phyloP scores from a whole-genome alignment of 2,113 vertebrate genomes.

The Urocynchramus pylzowi region DNA sequence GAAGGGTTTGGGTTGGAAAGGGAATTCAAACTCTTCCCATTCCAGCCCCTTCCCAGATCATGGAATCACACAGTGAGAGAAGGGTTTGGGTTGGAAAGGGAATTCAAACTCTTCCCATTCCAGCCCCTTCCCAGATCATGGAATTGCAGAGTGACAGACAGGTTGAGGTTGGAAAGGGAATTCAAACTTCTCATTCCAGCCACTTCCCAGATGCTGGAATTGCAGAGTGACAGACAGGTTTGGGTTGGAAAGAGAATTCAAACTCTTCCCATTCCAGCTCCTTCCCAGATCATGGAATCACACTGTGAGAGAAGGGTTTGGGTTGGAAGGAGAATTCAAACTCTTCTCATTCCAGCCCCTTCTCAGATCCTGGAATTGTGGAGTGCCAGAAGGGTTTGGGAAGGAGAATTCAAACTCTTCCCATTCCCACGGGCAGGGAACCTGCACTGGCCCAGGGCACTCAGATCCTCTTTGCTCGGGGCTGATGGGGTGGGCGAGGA shows the following conservation, averaged over 20 bases:
- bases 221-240: neutral
- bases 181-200: neutral
- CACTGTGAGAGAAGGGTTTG: neutral
- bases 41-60: neutral
- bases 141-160: accelerated
- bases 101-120: neutral
- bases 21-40: neutral
- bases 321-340: too few relatives aligned
- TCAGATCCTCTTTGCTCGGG: neutral
- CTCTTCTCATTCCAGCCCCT: too few relatives aligned
- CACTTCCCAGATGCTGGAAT: neutral
- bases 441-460: neutral
- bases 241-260: neutral
- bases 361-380: neutral
- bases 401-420: too few relatives aligned
- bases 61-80: neutral
- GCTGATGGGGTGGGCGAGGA: accelerated
- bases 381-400: neutral
- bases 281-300: neutral
- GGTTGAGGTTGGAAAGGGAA: neutral
- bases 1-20: neutral
- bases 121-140: neutral
- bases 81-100: neutral
- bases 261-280: neutral
- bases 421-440: neutral